These are phyloP conservation scores for Aphis craccivora DNA, from an alignment of 1,140 invertebrate species.

Conservation along the genomic window DNA sequence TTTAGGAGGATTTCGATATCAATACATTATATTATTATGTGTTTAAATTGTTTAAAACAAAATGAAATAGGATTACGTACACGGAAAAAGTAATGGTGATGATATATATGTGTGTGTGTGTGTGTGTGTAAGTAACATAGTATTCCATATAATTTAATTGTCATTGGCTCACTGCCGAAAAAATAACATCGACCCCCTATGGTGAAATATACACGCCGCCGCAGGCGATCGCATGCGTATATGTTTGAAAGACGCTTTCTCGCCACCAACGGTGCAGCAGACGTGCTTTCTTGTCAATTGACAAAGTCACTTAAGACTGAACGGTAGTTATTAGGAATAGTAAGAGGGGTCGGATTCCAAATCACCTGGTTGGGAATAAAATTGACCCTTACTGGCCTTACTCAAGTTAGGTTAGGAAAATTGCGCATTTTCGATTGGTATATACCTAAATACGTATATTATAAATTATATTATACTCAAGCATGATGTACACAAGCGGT, in stretches of 20 bases:
- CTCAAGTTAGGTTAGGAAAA: neutral
- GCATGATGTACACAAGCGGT: neutral
- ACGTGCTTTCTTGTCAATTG: slow-evolving; percentile 1
- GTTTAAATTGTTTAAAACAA: neutral
- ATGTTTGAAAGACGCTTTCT: neutral
- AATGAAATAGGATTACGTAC: neutral
- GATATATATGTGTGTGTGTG: neutral
- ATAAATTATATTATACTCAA: neutral
- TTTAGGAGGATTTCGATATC: neutral
- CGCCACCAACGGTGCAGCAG: neutral
- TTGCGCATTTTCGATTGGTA: neutral
- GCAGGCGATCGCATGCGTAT: neutral
- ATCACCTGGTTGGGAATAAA: neutral
- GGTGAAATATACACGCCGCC: neutral
- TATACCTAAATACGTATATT: neutral
- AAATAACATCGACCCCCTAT: neutral
- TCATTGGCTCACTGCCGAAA: neutral
- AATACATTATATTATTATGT: neutral
- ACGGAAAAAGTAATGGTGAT: neutral
- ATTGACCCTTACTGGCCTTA: neutral
- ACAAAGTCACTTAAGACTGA: neutral
- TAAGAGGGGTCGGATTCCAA: neutral
- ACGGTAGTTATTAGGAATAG: neutral
- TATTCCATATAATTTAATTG: neutral
- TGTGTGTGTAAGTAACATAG: neutral